Evolutionary conservation across 92 coral and sea anemone species (phyloP).

Genomic region (Epizoanthus scotinus): DNA sequence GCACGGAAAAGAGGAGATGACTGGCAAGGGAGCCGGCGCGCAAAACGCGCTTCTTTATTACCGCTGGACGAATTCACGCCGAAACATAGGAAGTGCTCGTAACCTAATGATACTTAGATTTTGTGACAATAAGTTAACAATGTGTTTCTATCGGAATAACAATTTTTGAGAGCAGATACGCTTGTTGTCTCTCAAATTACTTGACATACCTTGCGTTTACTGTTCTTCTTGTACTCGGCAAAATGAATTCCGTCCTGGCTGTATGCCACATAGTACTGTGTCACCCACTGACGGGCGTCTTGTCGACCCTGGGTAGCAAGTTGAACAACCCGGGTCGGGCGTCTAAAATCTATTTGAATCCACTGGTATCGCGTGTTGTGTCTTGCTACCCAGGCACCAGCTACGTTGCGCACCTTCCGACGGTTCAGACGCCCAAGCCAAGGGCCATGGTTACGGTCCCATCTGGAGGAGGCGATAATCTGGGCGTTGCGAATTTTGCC

Average conservation of each 20-base stretch:
- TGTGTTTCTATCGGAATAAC: too few species aligned
- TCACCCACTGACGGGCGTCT: slow-evolving; percentile 25
- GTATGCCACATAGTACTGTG: slow-evolving; percentile 16
- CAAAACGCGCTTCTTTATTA: too few species aligned
- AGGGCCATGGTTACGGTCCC: slow-evolving; percentile 10
- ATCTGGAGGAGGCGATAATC: slow-evolving; percentile 20
- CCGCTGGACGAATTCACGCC: too few species aligned
- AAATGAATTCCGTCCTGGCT: slow-evolving; percentile 37
- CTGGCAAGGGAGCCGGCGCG: too few species aligned
- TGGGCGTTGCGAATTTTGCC: slow-evolving; percentile 27
- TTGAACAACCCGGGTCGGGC: slow-evolving; percentile 28
- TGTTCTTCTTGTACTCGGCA: slow-evolving; percentile 36
- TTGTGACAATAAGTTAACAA: too few species aligned
- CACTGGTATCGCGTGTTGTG: slow-evolving; percentile 28
- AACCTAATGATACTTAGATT: too few species aligned
- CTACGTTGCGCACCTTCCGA: slow-evolving; percentile 11
- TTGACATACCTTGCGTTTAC: slow-evolving; percentile 17
- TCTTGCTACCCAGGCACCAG: slow-evolving; percentile 26
- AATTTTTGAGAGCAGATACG: too few species aligned
- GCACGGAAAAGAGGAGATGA: too few species aligned
- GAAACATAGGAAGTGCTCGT: too few species aligned
- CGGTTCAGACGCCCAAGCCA: slow-evolving; percentile 37
- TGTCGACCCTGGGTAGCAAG: slow-evolving; percentile 38
- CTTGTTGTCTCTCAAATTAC: too few species aligned
- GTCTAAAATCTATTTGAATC: slow-evolving; percentile 24